Evolutionary conservation across 2,888 invertebrate genomes (phyloP).

Genomic region (Eurytoma adleriae): DNA sequence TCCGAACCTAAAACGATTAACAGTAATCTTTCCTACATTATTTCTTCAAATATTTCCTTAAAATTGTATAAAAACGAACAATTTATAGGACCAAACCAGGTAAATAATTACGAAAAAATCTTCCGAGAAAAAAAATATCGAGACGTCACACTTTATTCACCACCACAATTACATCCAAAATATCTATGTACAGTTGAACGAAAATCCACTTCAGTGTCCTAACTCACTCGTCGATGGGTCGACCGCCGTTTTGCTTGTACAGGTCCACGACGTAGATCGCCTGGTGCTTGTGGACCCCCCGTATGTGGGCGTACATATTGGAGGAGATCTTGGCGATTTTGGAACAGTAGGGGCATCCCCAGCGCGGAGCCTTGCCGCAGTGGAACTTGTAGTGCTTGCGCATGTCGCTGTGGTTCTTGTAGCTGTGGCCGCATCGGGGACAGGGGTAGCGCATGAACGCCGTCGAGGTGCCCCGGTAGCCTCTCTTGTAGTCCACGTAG

Average conservation of each 20-base stretch:
- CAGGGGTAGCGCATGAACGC: conserved; percentile 60
- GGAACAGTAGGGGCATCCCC: conserved; percentile 69
- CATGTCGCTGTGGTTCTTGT: conserved; percentile 67
- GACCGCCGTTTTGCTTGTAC: conserved; percentile 50
- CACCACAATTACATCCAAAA: neutral
- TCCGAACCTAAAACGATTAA: no score
- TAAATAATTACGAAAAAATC: neutral
- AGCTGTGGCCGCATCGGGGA: conserved; percentile 67
- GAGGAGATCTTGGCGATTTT: conserved; percentile 65
- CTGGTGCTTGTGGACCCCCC: conserved; percentile 62
- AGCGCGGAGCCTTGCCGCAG: conserved; percentile 72
- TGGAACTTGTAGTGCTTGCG: conserved; percentile 70
- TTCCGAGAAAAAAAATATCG: neutral
- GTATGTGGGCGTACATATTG: conserved; percentile 69
- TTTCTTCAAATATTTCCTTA: no score
- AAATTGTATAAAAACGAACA: no score
- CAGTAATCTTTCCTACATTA: no score
- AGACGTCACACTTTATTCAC: neutral
- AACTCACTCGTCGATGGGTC: neutral
- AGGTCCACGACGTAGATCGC: conserved; percentile 65
- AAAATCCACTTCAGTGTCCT: neutral
- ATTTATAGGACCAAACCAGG: no score
- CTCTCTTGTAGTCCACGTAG: conserved; percentile 8
- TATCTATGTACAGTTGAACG: neutral
- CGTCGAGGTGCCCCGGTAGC: neutral